Conservation (phyloP, 2,888 invertebrate species). For the Philereme transversata region DNA sequence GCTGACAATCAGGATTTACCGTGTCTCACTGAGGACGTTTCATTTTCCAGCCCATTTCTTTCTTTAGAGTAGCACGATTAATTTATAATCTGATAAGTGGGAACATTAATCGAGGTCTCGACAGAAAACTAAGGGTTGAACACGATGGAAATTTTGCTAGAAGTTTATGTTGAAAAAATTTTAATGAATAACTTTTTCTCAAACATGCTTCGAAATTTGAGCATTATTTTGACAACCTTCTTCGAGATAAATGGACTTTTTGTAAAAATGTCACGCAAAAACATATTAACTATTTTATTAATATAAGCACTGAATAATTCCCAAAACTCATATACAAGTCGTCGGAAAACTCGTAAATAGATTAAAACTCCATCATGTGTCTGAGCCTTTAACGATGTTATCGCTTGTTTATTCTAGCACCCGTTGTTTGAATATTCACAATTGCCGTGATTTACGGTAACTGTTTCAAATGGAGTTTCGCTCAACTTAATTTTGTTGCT, state of each 20-base stretch:
- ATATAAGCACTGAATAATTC: too few species aligned
- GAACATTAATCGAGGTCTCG: conserved; percentile 49
- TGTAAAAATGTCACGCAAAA: too few species aligned
- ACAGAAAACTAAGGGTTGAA: conserved; percentile 1
- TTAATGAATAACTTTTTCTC: too few species aligned
- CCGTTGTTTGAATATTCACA: conserved; percentile 46
- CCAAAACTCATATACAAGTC: too few species aligned
- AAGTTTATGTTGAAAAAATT: too few species aligned
- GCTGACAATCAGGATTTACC: conserved; percentile 73
- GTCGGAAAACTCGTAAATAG: not conserved
- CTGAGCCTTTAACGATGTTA: conserved; percentile 52
- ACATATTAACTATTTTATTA: too few species aligned
- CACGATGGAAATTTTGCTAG: not conserved
- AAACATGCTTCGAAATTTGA: too few species aligned
- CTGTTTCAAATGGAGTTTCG: conserved; percentile 40
- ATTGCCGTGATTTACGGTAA: conserved; percentile 52
- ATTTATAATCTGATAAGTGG: conserved; percentile 68
- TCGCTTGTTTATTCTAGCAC: conserved; percentile 49
- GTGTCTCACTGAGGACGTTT: conserved; percentile 58
- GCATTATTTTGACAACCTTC: too few species aligned
- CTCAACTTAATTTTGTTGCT: conserved; percentile 41
- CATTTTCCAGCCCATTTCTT: conserved; percentile 73
- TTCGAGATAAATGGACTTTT: too few species aligned
- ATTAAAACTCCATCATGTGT: conserved; percentile 18
- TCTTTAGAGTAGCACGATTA: conserved; percentile 66